Evolutionary conservation across 2,888 invertebrate genomes (phyloP).

Genomic region (Noctua pronuba): DNA sequence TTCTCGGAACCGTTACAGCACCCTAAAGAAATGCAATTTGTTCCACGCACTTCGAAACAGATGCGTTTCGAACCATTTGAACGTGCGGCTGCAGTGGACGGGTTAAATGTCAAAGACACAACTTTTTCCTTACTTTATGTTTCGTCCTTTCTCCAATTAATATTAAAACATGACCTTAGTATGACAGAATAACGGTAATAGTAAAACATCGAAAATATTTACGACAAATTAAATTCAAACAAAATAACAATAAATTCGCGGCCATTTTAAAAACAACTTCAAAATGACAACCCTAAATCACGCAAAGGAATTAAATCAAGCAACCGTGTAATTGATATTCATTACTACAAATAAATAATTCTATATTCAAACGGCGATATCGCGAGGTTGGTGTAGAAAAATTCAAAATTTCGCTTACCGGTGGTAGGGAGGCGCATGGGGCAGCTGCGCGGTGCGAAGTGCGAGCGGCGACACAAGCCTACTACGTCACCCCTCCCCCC

Average conservation of each 20-base stretch:
- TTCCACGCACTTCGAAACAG: constrained; percentile 30
- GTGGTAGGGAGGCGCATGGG: constrained; percentile 71
- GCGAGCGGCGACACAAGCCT: constrained; percentile 78
- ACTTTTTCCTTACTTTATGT: constrained; percentile 11
- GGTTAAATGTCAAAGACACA: constrained; percentile 56
- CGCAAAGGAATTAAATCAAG: constrained; percentile 62
- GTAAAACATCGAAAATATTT: background rate
- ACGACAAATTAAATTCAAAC: constrained; percentile 24
- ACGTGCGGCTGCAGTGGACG: constrained; percentile 24
- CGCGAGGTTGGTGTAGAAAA: constrained; percentile 61
- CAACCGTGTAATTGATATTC: constrained; percentile 56
- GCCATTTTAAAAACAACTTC: constrained; percentile 48
- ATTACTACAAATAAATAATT: constrained; percentile 56
- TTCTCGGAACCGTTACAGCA: background rate
- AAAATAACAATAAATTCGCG: constrained; percentile 39
- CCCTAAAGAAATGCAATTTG: constrained; percentile 37
- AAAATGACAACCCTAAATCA: constrained; percentile 48
- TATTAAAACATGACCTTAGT: background rate
- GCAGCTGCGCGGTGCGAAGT: constrained; percentile 84
- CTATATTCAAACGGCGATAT: constrained; percentile 58
- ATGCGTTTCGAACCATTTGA: constrained; percentile 43
- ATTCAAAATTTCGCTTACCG: constrained; percentile 68
- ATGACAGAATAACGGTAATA: constrained; percentile 4
- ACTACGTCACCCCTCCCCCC: constrained; percentile 78
- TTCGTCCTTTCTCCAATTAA: constrained; percentile 5